Evolutionary conservation across 2,888 invertebrate species (phyloP), one percentile per base, ranked within the genome.

Genomic region (Aphidius colemani): DNA sequence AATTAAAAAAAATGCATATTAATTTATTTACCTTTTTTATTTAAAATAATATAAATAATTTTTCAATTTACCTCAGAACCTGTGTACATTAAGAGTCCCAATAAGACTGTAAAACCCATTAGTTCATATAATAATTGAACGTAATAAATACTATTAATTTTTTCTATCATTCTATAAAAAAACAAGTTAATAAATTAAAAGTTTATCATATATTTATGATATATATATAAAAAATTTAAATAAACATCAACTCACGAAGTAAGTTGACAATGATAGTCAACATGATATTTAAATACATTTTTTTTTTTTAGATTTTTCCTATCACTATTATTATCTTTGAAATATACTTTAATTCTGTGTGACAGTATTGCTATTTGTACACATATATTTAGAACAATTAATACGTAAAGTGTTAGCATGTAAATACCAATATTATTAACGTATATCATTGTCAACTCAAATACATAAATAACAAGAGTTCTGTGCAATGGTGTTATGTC

Each of bases 361-460:
- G 64, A 45, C 8, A 69, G 41, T 40, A 69, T 53, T n/a, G 67
- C 59, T 53, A 69, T 41, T 57, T 65, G 59, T 46, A 63, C 67
- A 50, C 67, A 67, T 5, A 67, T 64, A 50, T 69, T 60, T 43
- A 65, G 51, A 30, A 67, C 44, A 39, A 66, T 11, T 2, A 60
- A 48, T 30, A 64, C 61, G 3, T 67, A 46, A 18, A 59, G 64
- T 1, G 13, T 9, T 11, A 43, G 44, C 7, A 56, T 48, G 7
- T 39, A 9, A 10, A 50, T n/a, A 11, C 44, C 40, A 18, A 48
- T 56, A 6, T 49, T 8, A 7, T 40, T 41, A n/a, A 30, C 49
- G 6, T 41, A 61, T 10, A 53, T 11, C 18, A 59, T 9, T 7
- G 59, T 53, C 8, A 59, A 11, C n/a, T 63, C 18, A 48, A 39